Evolutionary conservation across 2,113 vertebrate genomes (phyloP), one percentile per base, ranked within the genome.

Genomic region (Nansenia antarctica): DNA sequence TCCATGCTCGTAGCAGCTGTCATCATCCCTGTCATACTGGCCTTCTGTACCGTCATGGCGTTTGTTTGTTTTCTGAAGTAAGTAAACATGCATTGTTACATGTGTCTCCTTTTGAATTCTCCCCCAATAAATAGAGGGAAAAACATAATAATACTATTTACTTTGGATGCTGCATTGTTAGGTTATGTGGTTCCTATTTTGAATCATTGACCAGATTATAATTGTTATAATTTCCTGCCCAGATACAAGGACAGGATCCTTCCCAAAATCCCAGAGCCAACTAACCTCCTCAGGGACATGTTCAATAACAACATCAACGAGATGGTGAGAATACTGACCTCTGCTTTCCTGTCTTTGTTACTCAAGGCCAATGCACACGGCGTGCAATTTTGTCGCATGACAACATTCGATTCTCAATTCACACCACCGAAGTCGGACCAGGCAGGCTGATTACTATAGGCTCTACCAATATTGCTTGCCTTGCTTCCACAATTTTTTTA

Each of bases 251-350:
- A 73, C 0, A 0, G 0, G 0, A 22, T 90, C 15, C 77, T 83
- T 30, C 80, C 82, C 9, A 69, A 61, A 72, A 24, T 88, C 1
- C 84, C 84, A 20, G 0, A 64, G 31, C 88, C 87, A 14, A 47
- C 34, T 9, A 65, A 88, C 65, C 5, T 80, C 12, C 18, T 88
- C 35, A 81, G 45, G 0, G 74, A 79, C 18, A 69, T 85, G 67
- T 55, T 22, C 1, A 24, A 84, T 57, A 84, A 81, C 74, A 80
- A 80, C 3, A 85, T 76, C 14, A 12, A 59, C 0, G 72, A 80
- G 26, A 58, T 4, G 83, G 86, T 37, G 35, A 37, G 35, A 37
- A 37, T 11, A 37, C 5, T 37, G n/a, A n/a, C n/a, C n/a, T n/a
- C n/a, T n/a, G n/a, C n/a, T n/a, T n/a, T n/a, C n/a, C n/a, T n/a